Conservation (phyloP, 1,140 invertebrate species). For the Cataglyphis hispanica region DNA sequence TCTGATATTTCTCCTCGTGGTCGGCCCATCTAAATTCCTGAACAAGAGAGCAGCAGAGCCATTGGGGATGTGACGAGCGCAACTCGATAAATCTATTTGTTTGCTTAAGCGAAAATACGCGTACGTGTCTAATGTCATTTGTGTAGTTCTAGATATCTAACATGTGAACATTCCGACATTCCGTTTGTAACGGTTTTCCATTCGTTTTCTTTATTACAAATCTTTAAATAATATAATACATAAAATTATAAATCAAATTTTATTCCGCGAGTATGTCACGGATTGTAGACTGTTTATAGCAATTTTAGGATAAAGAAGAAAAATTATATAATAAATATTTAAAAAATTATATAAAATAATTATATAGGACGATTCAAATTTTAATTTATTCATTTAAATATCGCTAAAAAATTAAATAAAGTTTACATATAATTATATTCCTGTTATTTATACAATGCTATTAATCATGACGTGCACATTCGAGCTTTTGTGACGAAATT, state of each 20-base stretch:
- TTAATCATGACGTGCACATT: neutral
- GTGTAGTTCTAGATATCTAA: neutral
- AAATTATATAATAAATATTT: too few species aligned
- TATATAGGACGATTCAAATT: neutral
- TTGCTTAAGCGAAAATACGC: neutral
- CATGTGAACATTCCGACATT: neutral
- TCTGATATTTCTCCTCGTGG: slow-evolving; percentile 15
- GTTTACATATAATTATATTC: neutral
- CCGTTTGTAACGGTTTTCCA: neutral
- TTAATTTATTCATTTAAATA: neutral
- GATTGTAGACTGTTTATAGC: too few species aligned
- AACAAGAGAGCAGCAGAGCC: slow-evolving; percentile 23
- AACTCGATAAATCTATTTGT: slow-evolving; percentile 28
- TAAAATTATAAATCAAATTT: too few species aligned
- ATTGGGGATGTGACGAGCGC: neutral
- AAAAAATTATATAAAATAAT: too few species aligned
- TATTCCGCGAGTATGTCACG: too few species aligned
- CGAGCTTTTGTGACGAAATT: slow-evolving; percentile 21
- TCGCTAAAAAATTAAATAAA: slow-evolving; percentile 43
- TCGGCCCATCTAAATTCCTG: neutral
- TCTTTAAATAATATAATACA: too few species aligned
- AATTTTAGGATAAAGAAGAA: neutral
- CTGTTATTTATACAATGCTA: neutral
- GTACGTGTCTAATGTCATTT: neutral
- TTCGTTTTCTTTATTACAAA: neutral